Conservation (phyloP, 2,113 vertebrate species). For the Callorhinus ursinus region DNA sequence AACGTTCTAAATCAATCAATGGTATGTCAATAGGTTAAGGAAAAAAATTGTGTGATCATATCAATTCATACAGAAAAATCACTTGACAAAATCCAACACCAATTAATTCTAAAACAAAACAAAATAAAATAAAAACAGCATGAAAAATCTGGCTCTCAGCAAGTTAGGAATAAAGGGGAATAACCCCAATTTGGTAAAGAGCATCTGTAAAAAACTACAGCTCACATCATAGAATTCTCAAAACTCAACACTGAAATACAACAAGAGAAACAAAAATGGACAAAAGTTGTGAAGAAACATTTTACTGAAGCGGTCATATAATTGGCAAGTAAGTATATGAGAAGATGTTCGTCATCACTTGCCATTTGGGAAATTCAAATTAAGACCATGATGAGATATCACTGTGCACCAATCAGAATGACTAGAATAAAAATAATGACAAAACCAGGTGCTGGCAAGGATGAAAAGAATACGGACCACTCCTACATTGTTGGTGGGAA, state of each 20-base stretch:
- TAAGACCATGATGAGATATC: not conserved
- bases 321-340: not conserved
- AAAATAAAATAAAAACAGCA: not conserved
- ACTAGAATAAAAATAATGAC: not conserved
- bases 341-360: not conserved
- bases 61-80: not conserved
- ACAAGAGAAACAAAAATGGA: not conserved
- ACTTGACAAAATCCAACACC: not conserved
- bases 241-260: not conserved
- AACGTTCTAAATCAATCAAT: not conserved
- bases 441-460: not conserved
- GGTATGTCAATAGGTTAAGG: not conserved
- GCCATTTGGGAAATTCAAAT: not conserved
- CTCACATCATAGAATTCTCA: not conserved
- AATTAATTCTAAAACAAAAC: not conserved
- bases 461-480: not conserved
- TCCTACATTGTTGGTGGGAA: not conserved
- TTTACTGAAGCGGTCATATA: not conserved
- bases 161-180: not conserved
- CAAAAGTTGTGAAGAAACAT: not conserved
- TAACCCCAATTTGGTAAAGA: not conserved
- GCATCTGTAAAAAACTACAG: not conserved
- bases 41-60: not conserved
- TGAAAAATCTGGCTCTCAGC: not conserved
- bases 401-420: not conserved